These are phyloP conservation scores for Chaetogeoica ovagalla DNA, from an alignment of 2,888 invertebrate genomes.

Conservation along the genomic window DNA sequence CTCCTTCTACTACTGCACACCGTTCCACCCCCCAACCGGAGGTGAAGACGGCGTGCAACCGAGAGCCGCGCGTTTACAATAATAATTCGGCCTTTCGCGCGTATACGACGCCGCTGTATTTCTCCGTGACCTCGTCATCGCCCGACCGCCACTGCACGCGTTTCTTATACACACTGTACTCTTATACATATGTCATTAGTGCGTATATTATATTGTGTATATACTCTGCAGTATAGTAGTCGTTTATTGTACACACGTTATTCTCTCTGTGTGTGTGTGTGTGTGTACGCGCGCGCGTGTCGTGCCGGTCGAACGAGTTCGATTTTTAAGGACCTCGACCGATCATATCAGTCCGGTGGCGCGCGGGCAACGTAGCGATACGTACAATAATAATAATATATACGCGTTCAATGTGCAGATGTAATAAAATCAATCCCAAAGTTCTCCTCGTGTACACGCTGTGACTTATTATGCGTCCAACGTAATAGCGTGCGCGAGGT, in stretches of 20 bases:
- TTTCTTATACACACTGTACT: not conserved
- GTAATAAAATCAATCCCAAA: conserved; percentile 53
- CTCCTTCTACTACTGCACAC: not conserved
- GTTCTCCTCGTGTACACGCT: conserved; percentile 8
- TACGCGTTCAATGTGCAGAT: conserved; percentile 46
- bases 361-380: not conserved
- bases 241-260: not conserved
- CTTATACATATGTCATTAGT: not conserved
- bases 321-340: conserved; percentile 51
- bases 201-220: not conserved
- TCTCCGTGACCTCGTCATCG: conserved; percentile 41
- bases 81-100: conserved; percentile 25
- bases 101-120: conserved; percentile 32
- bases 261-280: conserved; percentile 23
- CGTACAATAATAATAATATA: conserved; percentile 4
- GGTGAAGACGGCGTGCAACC: too few species aligned
- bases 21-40: too few species aligned
- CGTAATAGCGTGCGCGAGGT: conserved; percentile 51
- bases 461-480: conserved; percentile 52
- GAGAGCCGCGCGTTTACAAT: not conserved
- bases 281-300: conserved; percentile 36
- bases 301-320: conserved; percentile 49
- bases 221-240: too few species aligned
- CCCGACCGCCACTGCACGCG: conserved; percentile 6
- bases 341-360: conserved; percentile 44